Percentiles rank a stretch among this genome's conserved stretches.
Conservation (phyloP, 1,140 invertebrate species). For the Theocolax elegans region DNA sequence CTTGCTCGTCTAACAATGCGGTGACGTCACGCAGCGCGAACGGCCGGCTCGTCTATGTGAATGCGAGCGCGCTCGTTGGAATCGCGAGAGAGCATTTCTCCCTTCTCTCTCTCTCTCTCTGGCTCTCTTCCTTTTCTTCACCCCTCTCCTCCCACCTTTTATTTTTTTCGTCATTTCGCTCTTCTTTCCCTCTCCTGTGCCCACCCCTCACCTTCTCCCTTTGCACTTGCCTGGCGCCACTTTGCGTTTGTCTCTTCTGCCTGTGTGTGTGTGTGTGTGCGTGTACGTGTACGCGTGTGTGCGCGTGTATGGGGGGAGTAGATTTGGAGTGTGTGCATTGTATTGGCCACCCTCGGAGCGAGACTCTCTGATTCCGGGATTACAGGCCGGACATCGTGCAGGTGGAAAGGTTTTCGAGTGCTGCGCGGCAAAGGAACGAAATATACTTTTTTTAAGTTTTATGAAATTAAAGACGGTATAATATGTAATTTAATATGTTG, state of each 20-base stretch:
- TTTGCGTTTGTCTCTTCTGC: slow-evolving; percentile 3
- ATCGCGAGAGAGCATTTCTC: slow-evolving; percentile 1
- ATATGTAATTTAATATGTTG: too few relatives aligned
- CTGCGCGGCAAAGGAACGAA: too few relatives aligned
- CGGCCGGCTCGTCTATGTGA: neutral
- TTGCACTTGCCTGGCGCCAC: neutral
- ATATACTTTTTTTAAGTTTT: too few relatives aligned
- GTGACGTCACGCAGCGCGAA: slow-evolving; percentile 63
- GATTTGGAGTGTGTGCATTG: neutral
- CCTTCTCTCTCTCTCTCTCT: neutral
- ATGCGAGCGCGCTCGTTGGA: slow-evolving; percentile 4
- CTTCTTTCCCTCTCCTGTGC: slow-evolving; percentile 24
- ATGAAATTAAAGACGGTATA: too few relatives aligned
- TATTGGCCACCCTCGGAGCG: neutral
- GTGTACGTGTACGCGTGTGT: neutral
- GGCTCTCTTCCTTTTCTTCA: neutral
- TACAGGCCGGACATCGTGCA: too few relatives aligned
- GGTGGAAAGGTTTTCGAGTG: too few relatives aligned
- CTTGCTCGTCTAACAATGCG: slow-evolving; percentile 69
- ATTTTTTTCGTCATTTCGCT: slow-evolving; percentile 25
- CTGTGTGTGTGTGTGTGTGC: neutral
- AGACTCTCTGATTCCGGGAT: too few relatives aligned
- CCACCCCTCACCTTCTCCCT: neutral
- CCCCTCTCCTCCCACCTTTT: slow-evolving; percentile 10
- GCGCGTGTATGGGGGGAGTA: neutral